phyloP scores from a whole-genome alignment of 1,140 invertebrate species.

The Euura saliciscinereae region DNA sequence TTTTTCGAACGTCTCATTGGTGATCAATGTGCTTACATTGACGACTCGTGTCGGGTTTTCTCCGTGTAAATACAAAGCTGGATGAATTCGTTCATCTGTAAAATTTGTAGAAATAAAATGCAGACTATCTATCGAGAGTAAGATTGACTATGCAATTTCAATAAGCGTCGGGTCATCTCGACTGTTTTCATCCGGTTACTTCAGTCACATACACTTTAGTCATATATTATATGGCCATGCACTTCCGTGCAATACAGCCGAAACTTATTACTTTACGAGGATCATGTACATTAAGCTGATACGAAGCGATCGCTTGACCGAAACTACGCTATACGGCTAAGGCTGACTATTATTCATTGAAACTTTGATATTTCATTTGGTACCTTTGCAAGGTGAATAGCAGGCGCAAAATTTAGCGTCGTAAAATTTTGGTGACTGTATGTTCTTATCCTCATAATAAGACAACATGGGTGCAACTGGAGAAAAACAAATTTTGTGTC shows the following conservation, averaged over 20 bases:
- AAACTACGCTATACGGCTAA: constrained; percentile 4
- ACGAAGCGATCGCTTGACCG: neutral
- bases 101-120: no score
- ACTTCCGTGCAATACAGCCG: neutral
- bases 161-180: no score
- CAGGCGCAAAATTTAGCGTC: constrained; percentile 49
- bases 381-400: constrained; percentile 49
- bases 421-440: constrained; percentile 50
- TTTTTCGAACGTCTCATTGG: no score
- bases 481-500: constrained; percentile 39
- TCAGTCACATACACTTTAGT: no score
- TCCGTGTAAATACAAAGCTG: no score
- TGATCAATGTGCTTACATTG: no score
- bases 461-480: constrained; percentile 49
- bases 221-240: neutral
- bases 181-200: no score
- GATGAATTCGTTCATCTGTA: no score
- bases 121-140: no score
- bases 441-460: constrained; percentile 52
- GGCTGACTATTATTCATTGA: neutral
- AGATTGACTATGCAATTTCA: no score
- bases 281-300: neutral
- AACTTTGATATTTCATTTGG: neutral
- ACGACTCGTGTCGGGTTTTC: no score
- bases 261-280: neutral